These are phyloP conservation scores for Carlito syrichta DNA, from an alignment of 2,113 vertebrate species.

Conservation along the genomic window DNA sequence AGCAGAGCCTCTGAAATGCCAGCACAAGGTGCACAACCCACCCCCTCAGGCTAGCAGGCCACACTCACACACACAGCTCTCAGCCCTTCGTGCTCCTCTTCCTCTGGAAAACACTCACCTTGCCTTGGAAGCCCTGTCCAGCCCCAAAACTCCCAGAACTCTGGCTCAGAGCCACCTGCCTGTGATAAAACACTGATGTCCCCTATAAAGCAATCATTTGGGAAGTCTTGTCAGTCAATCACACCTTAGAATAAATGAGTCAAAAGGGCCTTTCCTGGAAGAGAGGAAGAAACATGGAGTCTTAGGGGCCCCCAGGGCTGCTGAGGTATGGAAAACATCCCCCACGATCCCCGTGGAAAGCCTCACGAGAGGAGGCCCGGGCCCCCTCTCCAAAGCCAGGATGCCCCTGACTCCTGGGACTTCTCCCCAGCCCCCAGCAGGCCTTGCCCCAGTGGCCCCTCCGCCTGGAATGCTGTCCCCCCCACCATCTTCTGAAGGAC, in stretches of 20 bases:
- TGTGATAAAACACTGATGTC: neutral
- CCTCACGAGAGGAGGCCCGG: neutral
- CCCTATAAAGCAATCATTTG: neutral
- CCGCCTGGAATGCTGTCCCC: neutral
- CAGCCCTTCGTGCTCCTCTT: neutral
- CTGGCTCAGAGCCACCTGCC: neutral
- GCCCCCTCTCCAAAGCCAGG: neutral
- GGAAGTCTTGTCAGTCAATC: neutral
- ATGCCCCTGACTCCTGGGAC: neutral
- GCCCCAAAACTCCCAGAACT: neutral
- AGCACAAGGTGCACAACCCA: neutral
- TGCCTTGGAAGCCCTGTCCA: neutral
- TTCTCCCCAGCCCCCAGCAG: neutral
- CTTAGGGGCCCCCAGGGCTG: neutral
- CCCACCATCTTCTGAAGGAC: neutral
- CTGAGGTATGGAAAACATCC: neutral
- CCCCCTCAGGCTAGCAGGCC: no score
- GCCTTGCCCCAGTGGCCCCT: neutral
- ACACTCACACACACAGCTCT: no score
- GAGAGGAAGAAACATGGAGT: neutral
- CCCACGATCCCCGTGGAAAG: neutral
- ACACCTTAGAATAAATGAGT: slow-evolving; percentile 1
- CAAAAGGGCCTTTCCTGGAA: neutral
- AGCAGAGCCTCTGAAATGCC: neutral
- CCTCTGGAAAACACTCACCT: neutral